Evolutionary conservation across 2,113 vertebrate genomes (phyloP), one percentile per base, ranked within the genome.

Genomic region (Chlorodrepanis virens): DNA sequence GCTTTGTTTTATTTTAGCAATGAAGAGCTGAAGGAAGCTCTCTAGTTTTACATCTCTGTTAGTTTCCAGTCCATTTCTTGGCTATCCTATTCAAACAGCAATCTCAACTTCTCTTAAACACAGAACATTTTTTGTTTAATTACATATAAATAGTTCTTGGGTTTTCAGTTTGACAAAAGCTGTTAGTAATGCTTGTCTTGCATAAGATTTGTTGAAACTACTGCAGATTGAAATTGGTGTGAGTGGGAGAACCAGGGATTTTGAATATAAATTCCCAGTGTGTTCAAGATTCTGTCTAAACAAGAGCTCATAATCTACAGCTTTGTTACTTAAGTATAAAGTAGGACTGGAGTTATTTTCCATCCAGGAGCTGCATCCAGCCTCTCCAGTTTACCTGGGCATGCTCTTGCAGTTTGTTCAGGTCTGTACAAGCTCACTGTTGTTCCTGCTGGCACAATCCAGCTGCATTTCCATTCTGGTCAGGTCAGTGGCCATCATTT

Each of bases 381-480:
- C 10, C 40, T 72, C 39, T 75, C 52, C 27, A 33, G 33, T 56
- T 95, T 78, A 96, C 97, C 97, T 98, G 98, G 86, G 98, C 94
- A 12, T 97, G 97, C 87, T 98, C 93, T 90, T 98, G 98, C 61
- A 98, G 95, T 94, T 97, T 98, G 89, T 97, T 98, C 29, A 97
- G 91, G 96, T 98, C 89, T 97, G 96, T 88, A 98, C 95, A 72
- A 98, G 95, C 93, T 99, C 96, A 0, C 77, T 96, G 37, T 97
- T 98, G 93, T 97, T 98, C 75, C 94, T 97, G 69, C 97, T 98
- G 86, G 97, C 95, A 2, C 96, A 91, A 82, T 98, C 97, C 88
- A 98, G 91, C 68, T 98, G 97, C 88, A 98, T 98, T 97, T 98
- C 98, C 97, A 97, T 98, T 88, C 98, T 98, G 54, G 97, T 98